A percentile compares a stretch with the other conserved stretches of the same genome.
phyloP scores from a whole-genome alignment of 2,797 vertebrate species.

The Petrocephalus schoutedeni region DNA sequence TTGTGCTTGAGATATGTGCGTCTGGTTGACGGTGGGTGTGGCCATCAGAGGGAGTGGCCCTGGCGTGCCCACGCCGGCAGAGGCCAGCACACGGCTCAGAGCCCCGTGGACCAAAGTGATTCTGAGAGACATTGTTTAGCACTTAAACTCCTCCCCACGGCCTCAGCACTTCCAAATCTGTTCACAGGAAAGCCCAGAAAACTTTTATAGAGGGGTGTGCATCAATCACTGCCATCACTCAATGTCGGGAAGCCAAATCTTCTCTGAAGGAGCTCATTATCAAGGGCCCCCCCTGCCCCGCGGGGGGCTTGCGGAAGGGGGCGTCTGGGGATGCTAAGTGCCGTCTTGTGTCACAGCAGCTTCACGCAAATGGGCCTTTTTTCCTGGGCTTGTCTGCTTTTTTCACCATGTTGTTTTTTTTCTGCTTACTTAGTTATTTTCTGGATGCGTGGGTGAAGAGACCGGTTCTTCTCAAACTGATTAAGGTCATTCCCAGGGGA shows the following conservation, averaged over 20 bases:
- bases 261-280: slow-evolving; percentile 87
- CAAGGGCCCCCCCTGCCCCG: slow-evolving; percentile 63
- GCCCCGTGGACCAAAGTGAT: slow-evolving; percentile 57
- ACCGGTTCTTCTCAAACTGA: neutral
- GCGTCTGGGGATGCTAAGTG: slow-evolving; percentile 80
- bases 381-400: slow-evolving; percentile 69
- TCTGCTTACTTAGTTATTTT: slow-evolving; percentile 37
- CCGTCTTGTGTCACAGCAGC: slow-evolving; percentile 78
- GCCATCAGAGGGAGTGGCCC: neutral
- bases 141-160: slow-evolving; percentile 65
- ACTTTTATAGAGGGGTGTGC: slow-evolving; percentile 69
- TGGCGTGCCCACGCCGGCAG: neutral
- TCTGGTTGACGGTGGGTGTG: neutral
- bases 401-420: slow-evolving; percentile 53
- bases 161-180: slow-evolving; percentile 65
- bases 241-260: slow-evolving; percentile 74
- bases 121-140: slow-evolving; percentile 68
- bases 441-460: slow-evolving; percentile 46
- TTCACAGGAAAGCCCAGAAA: slow-evolving; percentile 57
- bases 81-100: neutral
- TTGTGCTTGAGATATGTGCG: neutral
- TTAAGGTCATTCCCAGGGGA: slow-evolving; percentile 5
- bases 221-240: slow-evolving; percentile 70
- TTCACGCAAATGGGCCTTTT: slow-evolving; percentile 76
- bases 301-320: slow-evolving; percentile 54